Conservation (phyloP, 2,888 invertebrate species). For the Acrobasis consociella region DNA sequence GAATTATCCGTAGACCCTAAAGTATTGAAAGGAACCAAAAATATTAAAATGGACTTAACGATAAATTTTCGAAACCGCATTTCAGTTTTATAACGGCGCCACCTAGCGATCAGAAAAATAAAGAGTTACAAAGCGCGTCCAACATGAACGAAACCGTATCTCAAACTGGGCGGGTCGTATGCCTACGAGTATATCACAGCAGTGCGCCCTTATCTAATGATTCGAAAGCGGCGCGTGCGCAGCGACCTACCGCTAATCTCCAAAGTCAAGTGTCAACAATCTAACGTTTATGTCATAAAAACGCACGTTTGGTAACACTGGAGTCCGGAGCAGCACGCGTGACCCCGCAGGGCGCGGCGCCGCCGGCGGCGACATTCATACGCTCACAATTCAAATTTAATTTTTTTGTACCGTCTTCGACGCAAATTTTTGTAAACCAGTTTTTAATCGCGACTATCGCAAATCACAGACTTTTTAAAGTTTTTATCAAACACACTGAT, state of each 20-base stretch:
- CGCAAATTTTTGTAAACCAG: neutral
- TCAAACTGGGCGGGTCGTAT: conserved; percentile 45
- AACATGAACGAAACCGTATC: conserved; percentile 31
- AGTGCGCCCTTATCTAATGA: conserved; percentile 68
- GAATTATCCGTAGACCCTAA: no score
- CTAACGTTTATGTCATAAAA: no score
- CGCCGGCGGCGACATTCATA: conserved; percentile 1
- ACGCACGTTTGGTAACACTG: no score
- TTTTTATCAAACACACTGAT: no score
- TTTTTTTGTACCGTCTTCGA: neutral
- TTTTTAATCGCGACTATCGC: neutral
- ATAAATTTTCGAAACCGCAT: no score
- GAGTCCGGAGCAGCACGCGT: no score
- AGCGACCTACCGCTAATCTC: neutral
- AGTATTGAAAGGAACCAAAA: no score
- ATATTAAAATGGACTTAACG: no score
- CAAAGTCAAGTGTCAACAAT: neutral
- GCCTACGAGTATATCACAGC: conserved; percentile 74
- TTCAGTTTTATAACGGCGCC: no score
- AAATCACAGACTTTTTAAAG: no score
- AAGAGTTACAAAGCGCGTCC: neutral
- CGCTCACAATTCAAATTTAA: neutral
- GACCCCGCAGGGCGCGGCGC: conserved; percentile 7
- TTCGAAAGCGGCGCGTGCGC: conserved; percentile 46
- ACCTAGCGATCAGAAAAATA: no score